These are phyloP conservation scores for Leuctra nigra DNA, from an alignment of 2,888 invertebrate genomes.

Conservation along the genomic window DNA sequence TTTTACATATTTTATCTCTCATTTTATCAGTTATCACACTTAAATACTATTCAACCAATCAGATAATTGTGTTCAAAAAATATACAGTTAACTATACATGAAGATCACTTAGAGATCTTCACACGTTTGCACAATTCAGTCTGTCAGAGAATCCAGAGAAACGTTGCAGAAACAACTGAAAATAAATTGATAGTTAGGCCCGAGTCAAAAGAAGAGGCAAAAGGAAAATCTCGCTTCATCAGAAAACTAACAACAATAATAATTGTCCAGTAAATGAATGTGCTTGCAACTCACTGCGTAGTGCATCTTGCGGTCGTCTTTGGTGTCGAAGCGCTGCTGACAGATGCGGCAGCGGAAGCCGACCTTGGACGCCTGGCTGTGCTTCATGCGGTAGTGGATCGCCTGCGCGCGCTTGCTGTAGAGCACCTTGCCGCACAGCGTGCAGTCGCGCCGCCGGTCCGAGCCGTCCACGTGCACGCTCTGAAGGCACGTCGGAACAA, in stretches of 20 bases:
- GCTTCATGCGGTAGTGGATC: constrained; percentile 32
- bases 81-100: no score
- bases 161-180: no score
- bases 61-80: no score
- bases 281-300: constrained; percentile 34
- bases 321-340: constrained; percentile 41
- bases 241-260: constrained; percentile 7
- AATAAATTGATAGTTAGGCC: no score
- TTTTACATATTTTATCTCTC: no score
- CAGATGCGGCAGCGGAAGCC: constrained; percentile 47
- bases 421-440: constrained; percentile 29
- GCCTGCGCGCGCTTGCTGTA: constrained; percentile 31
- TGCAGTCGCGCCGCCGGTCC: constrained; percentile 27
- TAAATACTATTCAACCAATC: no score
- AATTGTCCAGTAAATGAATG: no score
- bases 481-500: constrained; percentile 21
- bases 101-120: no score
- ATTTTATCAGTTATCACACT: no score
- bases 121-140: no score
- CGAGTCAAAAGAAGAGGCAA: no score
- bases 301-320: constrained; percentile 50
- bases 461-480: constrained; percentile 27
- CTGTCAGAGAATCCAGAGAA: no score
- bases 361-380: constrained; percentile 29
- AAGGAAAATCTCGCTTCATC: neutral